Percentiles rank a stretch among this genome's conserved stretches.
These are phyloP conservation scores for Drosophila lutescens DNA, from an alignment of 2,888 invertebrate genomes.

Conservation along the genomic window DNA sequence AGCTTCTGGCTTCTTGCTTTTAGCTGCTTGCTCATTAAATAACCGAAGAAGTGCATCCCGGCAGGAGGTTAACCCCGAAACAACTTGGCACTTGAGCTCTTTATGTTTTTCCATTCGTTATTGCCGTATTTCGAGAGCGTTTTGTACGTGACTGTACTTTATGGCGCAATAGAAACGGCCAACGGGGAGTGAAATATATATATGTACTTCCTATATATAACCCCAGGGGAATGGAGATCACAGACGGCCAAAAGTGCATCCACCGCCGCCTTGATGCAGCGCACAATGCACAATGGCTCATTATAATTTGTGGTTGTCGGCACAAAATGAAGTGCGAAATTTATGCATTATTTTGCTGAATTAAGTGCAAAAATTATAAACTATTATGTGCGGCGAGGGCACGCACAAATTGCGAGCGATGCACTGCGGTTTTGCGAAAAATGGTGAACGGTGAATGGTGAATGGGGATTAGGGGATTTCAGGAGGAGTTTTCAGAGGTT, in stretches of 20 bases:
- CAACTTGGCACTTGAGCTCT: slow-evolving; percentile 33
- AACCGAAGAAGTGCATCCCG: slow-evolving; percentile 27
- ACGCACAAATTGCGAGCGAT: slow-evolving; percentile 21
- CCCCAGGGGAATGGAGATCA: slow-evolving; percentile 1
- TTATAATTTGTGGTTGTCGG: slow-evolving; percentile 75
- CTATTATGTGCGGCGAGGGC: slow-evolving; percentile 51
- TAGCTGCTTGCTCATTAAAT: slow-evolving; percentile 12
- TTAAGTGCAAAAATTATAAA: slow-evolving; percentile 76
- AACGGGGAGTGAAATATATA: slow-evolving; percentile 2
- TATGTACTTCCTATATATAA: neutral
- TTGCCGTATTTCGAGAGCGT: slow-evolving; percentile 48
- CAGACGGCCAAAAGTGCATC: slow-evolving; percentile 2
- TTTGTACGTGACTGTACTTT: slow-evolving; percentile 69
- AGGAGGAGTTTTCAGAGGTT: neutral
- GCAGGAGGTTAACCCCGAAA: slow-evolving; percentile 18
- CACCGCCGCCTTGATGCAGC: slow-evolving; percentile 63
- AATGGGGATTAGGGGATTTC: neutral
- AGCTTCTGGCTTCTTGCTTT: neutral
- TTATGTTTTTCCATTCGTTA: slow-evolving; percentile 49
- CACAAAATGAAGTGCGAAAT: slow-evolving; percentile 74
- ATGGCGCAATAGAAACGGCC: slow-evolving; percentile 34
- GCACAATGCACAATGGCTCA: slow-evolving; percentile 63
- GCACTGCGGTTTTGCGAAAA: slow-evolving; percentile 24
- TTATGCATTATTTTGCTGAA: slow-evolving; percentile 71
- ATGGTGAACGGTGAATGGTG: neutral